Evolutionary conservation across 2,797 vertebrate species (phyloP).

Genomic region (Tapera naevia): DNA sequence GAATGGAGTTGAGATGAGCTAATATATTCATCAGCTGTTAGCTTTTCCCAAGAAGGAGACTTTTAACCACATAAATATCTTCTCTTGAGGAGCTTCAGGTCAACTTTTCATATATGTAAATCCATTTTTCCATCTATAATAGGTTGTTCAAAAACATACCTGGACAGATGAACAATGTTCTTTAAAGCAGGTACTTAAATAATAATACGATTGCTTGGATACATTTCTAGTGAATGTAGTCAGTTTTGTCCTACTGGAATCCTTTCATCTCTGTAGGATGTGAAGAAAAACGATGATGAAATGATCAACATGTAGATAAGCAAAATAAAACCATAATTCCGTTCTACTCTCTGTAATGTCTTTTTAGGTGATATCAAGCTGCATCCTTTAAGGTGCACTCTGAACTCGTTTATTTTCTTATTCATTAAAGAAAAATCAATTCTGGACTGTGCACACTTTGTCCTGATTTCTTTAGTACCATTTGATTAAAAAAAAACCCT

Average conservation of each 20-base stretch:
- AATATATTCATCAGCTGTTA: conserved; percentile 34
- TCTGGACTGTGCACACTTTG: background rate
- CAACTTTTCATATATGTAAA: background rate
- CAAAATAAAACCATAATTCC: background rate
- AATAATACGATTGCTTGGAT: background rate
- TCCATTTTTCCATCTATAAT: background rate
- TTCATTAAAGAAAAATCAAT: conserved; percentile 12
- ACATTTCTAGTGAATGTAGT: background rate
- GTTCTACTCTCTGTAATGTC: background rate
- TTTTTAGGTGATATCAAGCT: background rate
- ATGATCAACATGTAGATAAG: background rate
- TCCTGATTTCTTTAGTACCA: background rate
- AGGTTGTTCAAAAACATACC: background rate
- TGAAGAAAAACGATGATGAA: background rate
- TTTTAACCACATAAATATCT: background rate
- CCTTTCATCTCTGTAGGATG: background rate
- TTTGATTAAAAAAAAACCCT: background rate
- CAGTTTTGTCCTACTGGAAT: background rate
- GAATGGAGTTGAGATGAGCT: background rate
- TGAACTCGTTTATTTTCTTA: background rate
- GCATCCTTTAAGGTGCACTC: background rate
- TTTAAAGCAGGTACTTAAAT: background rate
- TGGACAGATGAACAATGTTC: background rate
- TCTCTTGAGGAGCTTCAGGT: background rate
- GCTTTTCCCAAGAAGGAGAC: background rate